Percentiles rank a stretch among this genome's conserved stretches.
Evolutionary conservation across 2,797 vertebrate species (phyloP).

Genomic region (Sebastes oblongus): DNA sequence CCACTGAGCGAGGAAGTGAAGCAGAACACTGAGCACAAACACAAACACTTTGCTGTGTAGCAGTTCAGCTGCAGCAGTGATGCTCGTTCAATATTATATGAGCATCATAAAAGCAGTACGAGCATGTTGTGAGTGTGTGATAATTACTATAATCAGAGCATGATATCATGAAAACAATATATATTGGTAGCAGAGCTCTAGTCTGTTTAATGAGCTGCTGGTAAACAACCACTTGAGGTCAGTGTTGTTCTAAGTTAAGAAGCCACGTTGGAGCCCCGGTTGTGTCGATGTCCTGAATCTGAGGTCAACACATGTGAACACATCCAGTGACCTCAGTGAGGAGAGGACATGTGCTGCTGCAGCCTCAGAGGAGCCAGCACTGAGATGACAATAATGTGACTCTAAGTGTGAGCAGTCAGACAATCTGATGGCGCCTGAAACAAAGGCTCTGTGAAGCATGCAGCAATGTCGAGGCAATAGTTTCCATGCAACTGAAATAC

Average conservation of each 20-base stretch:
- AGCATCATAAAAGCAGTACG: background rate
- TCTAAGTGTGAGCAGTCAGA: background rate
- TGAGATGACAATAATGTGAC: background rate
- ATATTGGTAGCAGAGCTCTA: background rate
- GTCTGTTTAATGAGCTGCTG: background rate
- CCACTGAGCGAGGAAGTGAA: slow-evolving; percentile 6
- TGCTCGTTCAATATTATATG: background rate
- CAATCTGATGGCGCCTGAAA: background rate
- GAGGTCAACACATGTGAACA: slow-evolving; percentile 46
- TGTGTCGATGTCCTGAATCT: slow-evolving; percentile 39
- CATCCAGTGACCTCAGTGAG: slow-evolving; percentile 39
- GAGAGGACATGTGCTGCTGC: slow-evolving; percentile 3
- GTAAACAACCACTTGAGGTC: slow-evolving; percentile 62
- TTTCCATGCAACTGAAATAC: slow-evolving; percentile 11
- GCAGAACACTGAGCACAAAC: slow-evolving; percentile 11
- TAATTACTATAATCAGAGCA: background rate
- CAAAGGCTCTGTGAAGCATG: slow-evolving; percentile 12
- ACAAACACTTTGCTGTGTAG: background rate
- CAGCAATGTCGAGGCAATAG: slow-evolving; percentile 6
- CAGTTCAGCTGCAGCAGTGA: background rate
- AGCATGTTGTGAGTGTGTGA: background rate
- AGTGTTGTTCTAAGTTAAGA: slow-evolving; percentile 58
- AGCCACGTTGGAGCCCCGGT: background rate
- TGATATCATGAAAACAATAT: background rate
- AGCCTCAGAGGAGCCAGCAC: slow-evolving; percentile 8